Evolutionary conservation across 2,888 invertebrate species (phyloP).

Genomic region (Chrysodeixis includens): DNA sequence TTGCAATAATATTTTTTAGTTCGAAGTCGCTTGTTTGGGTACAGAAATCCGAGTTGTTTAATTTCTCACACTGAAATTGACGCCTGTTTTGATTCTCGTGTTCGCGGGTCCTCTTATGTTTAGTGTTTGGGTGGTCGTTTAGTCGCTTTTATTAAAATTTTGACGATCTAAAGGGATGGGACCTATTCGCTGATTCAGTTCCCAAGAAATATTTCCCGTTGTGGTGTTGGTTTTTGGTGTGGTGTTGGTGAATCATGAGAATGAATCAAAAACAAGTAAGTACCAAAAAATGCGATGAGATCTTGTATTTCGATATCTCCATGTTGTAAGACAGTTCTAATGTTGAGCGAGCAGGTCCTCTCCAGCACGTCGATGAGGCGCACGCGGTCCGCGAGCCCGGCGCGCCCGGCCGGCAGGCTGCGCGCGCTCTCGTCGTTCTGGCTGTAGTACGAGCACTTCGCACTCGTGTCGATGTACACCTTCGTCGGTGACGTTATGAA

Average conservation of each 20-base stretch:
- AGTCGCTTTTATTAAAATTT: background rate
- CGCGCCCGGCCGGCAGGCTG: conserved; percentile 55
- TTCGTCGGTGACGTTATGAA: conserved; percentile 89
- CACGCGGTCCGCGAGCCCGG: conserved; percentile 64
- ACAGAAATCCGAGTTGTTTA: conserved; percentile 32
- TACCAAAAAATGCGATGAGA: conserved; percentile 86
- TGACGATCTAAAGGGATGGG: too few species aligned
- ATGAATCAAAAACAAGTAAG: conserved; percentile 15
- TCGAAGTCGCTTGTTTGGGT: conserved; percentile 9
- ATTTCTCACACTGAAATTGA: conserved; percentile 17
- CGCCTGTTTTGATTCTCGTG: conserved; percentile 22
- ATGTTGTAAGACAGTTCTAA: conserved; percentile 80
- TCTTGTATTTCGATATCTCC: conserved; percentile 87
- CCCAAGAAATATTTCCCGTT: background rate
- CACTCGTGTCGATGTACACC: conserved; percentile 86
- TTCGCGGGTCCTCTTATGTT: background rate
- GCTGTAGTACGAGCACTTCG: conserved; percentile 82
- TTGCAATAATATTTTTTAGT: conserved; percentile 29
- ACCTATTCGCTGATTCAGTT: too few species aligned
- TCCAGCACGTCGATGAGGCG: conserved; percentile 78
- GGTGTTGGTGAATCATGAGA: background rate
- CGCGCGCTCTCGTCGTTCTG: conserved; percentile 79
- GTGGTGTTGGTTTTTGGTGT: background rate
- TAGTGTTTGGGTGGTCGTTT: conserved; percentile 1
- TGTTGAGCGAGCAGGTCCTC: conserved; percentile 78